These are phyloP conservation scores for Notechis scutatus DNA, from an alignment of 2,113 vertebrate species.

Conservation along the genomic window DNA sequence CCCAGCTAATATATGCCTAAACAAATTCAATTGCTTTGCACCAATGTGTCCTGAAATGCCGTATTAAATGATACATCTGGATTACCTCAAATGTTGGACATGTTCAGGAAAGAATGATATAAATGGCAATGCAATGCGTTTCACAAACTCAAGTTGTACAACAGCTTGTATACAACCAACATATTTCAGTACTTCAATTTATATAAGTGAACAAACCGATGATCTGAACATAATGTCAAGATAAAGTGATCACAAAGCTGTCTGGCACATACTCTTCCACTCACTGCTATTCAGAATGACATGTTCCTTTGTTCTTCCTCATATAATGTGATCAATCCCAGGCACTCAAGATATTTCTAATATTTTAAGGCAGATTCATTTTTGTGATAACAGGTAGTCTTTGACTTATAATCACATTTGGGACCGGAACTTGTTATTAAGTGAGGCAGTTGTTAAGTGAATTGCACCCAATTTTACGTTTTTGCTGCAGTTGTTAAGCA, in stretches of 20 bases:
- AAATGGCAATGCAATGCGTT: not conserved
- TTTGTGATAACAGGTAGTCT: not conserved
- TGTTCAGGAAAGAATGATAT: not conserved
- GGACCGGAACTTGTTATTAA: not conserved
- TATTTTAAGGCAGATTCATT: not conserved
- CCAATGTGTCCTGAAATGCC: not conserved
- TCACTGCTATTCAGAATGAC: conserved; percentile 30
- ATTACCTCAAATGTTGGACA: not conserved
- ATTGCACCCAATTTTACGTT: not conserved
- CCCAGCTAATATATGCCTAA: not conserved
- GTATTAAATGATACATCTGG: not conserved
- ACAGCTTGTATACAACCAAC: conserved; percentile 18
- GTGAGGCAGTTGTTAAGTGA: not conserved
- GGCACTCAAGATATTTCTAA: not conserved
- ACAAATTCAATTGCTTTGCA: not conserved
- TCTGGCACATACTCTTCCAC: conserved; percentile 55
- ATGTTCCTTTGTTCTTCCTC: conserved; percentile 23
- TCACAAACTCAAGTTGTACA: conserved; percentile 22
- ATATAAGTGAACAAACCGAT: conserved; percentile 26
- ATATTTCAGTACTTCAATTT: conserved; percentile 28
- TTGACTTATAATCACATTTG: not conserved
- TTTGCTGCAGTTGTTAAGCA: not conserved
- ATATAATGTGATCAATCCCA: conserved; percentile 19
- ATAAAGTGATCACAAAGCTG: conserved; percentile 6
- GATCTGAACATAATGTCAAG: conserved; percentile 26